Evolutionary conservation across 2,113 vertebrate species (phyloP).

Genomic region (Cynocephalus volans): DNA sequence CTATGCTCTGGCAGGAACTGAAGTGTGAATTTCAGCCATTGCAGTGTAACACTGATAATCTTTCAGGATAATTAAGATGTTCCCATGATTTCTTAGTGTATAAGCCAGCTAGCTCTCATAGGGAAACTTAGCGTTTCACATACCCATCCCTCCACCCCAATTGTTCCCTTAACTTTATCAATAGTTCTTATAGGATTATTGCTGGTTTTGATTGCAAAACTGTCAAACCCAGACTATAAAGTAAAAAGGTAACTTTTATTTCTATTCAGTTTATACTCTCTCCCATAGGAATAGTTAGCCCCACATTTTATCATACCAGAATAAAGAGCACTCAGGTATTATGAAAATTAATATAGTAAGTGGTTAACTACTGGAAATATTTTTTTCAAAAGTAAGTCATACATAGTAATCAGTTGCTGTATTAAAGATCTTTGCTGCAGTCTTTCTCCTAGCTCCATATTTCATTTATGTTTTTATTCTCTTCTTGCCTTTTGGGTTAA

Average conservation of each 20-base stretch:
- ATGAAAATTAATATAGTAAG: background rate
- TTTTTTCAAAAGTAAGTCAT: background rate
- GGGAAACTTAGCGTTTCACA: background rate
- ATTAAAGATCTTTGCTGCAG: background rate
- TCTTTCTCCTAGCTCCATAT: background rate
- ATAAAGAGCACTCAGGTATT: background rate
- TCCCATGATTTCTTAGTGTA: background rate
- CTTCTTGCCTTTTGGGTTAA: background rate
- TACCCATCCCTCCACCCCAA: accelerated
- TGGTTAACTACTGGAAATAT: background rate
- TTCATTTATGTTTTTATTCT: conserved; percentile 23
- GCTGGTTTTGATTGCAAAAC: background rate
- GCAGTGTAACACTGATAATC: background rate
- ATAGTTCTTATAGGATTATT: background rate
- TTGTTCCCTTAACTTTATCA: background rate
- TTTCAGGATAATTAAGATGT: background rate
- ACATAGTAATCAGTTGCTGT: background rate
- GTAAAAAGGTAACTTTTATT: background rate
- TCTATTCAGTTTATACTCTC: background rate
- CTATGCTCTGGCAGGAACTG: background rate
- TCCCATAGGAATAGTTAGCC: background rate
- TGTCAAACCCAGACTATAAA: background rate
- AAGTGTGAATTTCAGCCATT: background rate
- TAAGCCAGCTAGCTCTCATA: background rate
- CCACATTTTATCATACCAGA: background rate